A percentile compares a stretch with the other conserved stretches of the same genome.
phyloP scores from a whole-genome alignment of 2,888 invertebrate species.

The Caenorhabditis doughertyi region DNA sequence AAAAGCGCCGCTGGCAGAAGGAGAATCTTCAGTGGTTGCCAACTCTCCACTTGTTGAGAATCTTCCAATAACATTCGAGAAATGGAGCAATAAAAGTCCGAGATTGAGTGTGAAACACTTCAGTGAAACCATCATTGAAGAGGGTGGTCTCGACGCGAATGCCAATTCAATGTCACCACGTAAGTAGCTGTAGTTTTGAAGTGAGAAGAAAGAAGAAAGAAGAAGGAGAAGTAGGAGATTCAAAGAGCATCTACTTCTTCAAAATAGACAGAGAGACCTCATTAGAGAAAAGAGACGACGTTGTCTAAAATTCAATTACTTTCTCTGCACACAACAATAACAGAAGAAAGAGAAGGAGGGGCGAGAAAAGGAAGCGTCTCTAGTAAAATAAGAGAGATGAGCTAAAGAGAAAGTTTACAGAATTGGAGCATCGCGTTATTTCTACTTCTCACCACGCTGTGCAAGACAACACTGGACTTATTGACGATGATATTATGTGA shows the following conservation, averaged over 20 bases:
- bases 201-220: neutral
- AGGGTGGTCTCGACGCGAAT: slow-evolving; percentile 64
- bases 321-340: slow-evolving; percentile 48
- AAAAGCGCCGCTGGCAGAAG: slow-evolving; percentile 77
- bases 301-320: slow-evolving; percentile 59
- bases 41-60: slow-evolving; percentile 80
- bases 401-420: slow-evolving; percentile 47
- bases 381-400: slow-evolving; percentile 5
- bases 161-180: slow-evolving; percentile 63
- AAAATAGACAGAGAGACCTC: slow-evolving; percentile 44
- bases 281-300: slow-evolving; percentile 39
- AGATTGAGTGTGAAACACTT: slow-evolving; percentile 60
- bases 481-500: slow-evolving; percentile 78
- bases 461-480: slow-evolving; percentile 67
- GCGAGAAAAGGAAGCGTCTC: slow-evolving; percentile 1
- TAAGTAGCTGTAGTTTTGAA: slow-evolving; percentile 47
- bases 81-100: slow-evolving; percentile 68
- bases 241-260: slow-evolving; percentile 39
- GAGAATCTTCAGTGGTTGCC: slow-evolving; percentile 76
- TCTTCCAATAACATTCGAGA: slow-evolving; percentile 75
- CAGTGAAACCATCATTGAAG: slow-evolving; percentile 61
- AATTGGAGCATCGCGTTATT: slow-evolving; percentile 53
- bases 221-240: neutral
- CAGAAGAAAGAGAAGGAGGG: slow-evolving; percentile 25
- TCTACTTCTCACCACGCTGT: slow-evolving; percentile 31